phyloP scores from a whole-genome alignment of 2,113 vertebrate species.

The Nanorana parkeri region DNA sequence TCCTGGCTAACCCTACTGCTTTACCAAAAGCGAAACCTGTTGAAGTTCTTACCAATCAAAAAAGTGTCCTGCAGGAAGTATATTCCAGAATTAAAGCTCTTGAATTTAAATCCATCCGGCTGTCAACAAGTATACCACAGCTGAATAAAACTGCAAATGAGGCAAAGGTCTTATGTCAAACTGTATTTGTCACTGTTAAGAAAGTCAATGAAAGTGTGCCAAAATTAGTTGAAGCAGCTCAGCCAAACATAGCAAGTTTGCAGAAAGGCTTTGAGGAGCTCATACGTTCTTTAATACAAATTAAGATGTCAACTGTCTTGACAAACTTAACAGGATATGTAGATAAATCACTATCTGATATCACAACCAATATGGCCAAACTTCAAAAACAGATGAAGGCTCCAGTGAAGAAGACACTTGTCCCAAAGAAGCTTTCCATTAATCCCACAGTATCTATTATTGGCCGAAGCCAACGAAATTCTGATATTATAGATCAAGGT shows the following conservation, averaged over 20 bases:
- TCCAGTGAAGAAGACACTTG: conserved; percentile 64
- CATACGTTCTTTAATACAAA: conserved; percentile 69
- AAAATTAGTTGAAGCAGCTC: conserved; percentile 61
- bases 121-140: conserved; percentile 68
- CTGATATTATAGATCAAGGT: conserved; percentile 71
- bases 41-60: conserved; percentile 38
- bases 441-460: conserved; percentile 60
- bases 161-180: conserved; percentile 65
- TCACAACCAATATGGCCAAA: conserved; percentile 64
- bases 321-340: conserved; percentile 72
- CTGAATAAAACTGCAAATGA: conserved; percentile 72
- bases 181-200: conserved; percentile 61
- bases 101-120: conserved; percentile 70
- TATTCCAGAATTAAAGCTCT: conserved; percentile 75
- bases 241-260: conserved; percentile 65
- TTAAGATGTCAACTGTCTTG: conserved; percentile 67
- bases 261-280: conserved; percentile 71
- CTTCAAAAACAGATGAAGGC: conserved; percentile 71
- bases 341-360: conserved; percentile 57
- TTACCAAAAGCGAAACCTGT: conserved; percentile 66
- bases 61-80: conserved; percentile 68
- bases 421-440: conserved; percentile 63
- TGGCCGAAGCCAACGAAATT: conserved; percentile 74
- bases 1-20: conserved; percentile 65
- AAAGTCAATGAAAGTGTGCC: conserved; percentile 67